Percentiles rank a stretch among this genome's conserved stretches.
Conservation (phyloP, 2,797 vertebrate species). For the Xenopus petersii region DNA sequence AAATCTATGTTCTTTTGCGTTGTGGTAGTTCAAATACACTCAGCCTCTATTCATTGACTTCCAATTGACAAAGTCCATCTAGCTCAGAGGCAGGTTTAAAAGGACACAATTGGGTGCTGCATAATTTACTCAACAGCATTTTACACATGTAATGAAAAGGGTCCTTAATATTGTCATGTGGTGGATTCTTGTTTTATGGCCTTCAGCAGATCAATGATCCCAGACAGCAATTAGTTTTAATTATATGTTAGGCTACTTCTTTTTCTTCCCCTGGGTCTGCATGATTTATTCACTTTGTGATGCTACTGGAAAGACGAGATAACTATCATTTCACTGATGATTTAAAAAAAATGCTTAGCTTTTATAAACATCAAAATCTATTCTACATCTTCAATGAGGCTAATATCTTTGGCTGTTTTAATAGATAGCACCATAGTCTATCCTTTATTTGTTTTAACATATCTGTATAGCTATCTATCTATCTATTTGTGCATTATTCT, state of each 20-base stretch:
- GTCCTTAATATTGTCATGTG: conserved; percentile 13
- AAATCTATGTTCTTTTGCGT: too few species aligned
- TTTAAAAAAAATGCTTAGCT: background rate
- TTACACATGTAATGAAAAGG: background rate
- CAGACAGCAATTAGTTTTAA: conserved; percentile 38
- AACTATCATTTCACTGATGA: background rate
- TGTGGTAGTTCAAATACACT: too few species aligned
- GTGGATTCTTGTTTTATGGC: conserved; percentile 11
- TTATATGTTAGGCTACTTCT: conserved; percentile 28
- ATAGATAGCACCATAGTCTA: too few species aligned
- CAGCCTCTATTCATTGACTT: too few species aligned
- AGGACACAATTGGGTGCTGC: conserved; percentile 3
- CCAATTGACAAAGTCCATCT: too few species aligned
- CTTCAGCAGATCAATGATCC: conserved; percentile 27
- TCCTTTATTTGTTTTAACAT: too few species aligned
- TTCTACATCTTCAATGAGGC: too few species aligned
- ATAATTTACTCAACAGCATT: background rate
- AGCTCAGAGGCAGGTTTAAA: background rate
- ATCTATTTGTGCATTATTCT: too few species aligned
- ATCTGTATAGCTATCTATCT: too few species aligned
- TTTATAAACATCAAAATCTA: background rate
- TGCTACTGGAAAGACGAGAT: background rate
- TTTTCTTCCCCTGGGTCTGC: conserved; percentile 14
- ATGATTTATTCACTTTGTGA: conserved; percentile 6
- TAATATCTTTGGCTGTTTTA: too few species aligned